Base-by-base conservation (phyloP, 2,797 vertebrate species). In the Calcarius lapponicus region DNA sequence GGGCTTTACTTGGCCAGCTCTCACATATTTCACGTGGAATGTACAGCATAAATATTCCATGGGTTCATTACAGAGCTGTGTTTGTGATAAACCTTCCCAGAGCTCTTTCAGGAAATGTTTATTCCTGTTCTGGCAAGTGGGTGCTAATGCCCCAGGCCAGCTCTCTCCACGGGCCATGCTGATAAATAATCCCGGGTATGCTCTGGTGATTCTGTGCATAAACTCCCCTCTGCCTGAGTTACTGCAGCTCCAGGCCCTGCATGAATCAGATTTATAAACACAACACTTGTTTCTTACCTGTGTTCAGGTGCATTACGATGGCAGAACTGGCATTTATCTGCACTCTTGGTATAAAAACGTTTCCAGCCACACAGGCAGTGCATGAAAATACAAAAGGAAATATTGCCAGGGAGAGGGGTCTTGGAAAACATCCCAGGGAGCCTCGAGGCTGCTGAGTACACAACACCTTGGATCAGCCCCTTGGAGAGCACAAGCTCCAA, bases 11-110 rank as follows among this genome's bases (percentile, higher is more conserved):
- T 29, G 88, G 78, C 56, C 25, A 69, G n/a, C 74, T 79, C 72
- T 45, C 62, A 10, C 60, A 31, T 75, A 64, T 80, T 92, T 87
- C 67, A 72, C 4, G 3, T 91, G 79, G 93, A 96, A 91, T 45
- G 38, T 21, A 19, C 60, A 74, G 72, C 79, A 88, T 96, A 96
- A 97, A 95, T 82, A 92, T 89, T 84, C 83, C 57, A 31, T 6
- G 79, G 78, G 88, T 82, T 97, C 86, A 45, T 81, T 93, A 91
- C 81, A 60, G 86, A 84, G 57, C 67, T 32, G 13, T 66, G 72
- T 57, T 38, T 69, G 76, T 84, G 75, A 45, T 86, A 43, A 56
- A 95, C 78, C 83, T 74, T 69, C 56, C 83, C 74, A 26, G 51
- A 50, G 75, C 15, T 92, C 76, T 78, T 62, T 20, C 74, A 32